Evolutionary conservation across 1,140 invertebrate genomes (phyloP), one percentile per base, ranked within the genome.

Genomic region (Leptoteleia sp.): DNA sequence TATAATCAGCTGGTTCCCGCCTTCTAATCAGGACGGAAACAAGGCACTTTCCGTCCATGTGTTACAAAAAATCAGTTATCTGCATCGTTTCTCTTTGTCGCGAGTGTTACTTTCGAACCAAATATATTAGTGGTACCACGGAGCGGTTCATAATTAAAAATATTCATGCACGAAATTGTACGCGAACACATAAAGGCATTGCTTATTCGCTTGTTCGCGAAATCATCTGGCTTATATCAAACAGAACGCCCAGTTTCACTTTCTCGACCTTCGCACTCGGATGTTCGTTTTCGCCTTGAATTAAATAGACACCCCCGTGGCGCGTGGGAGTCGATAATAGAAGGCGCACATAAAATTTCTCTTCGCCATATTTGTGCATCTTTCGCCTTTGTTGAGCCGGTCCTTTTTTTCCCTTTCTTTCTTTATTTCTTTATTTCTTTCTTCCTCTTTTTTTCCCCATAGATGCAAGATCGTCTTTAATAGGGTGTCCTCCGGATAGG

Each of bases 321-420:
- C 45, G 79, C 72, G 84, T 85, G 83, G 84, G 84, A 84, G 84
- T 82, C 22, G 62, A 80, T 85, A 85, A 85, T 85, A 83, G 83
- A 80, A 83, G 84, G 83, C 81, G 73, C 82, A 82, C 79, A 81
- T 84, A 83, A 82, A 83, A 84, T 83, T 79, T 80, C 81, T 83
- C 81, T 76, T 84, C 80, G 75, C 84, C 83, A 85, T 85, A 85
- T 85, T 84, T 84, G 84, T 80, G 57, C 81, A 82, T 84, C 84
- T 81, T 81, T 82, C 78, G 81, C 84, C 83, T 82, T 83, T 81
- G 79, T 83, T 79, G 72, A 55, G 17, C 33, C 54, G 9, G 16
- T 19, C 37, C 25, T 33, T 29, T 61, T 61, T 15, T 25, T 13
- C 12, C 13, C 33, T n/a, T n/a, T n/a, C n/a, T n/a, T n/a, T n/a